Evolutionary conservation across 2,888 invertebrate species (phyloP).

Genomic region (Epistrophella euchroma): DNA sequence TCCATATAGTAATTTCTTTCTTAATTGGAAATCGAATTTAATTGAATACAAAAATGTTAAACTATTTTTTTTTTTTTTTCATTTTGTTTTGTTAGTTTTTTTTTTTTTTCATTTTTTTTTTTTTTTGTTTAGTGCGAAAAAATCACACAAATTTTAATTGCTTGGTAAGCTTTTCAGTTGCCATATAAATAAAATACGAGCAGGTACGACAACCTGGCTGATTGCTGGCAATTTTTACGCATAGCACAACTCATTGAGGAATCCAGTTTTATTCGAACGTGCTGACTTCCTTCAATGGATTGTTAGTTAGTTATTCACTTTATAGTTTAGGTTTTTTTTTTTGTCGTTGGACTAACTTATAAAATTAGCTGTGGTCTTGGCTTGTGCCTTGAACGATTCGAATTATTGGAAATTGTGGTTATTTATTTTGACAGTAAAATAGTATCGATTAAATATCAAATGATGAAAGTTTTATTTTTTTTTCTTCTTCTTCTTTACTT

Average conservation of each 20-base stretch:
- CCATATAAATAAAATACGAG: conserved; percentile 26
- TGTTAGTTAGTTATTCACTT: conserved; percentile 22
- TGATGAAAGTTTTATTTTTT: too few relatives aligned
- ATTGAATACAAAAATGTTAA: conserved; percentile 55
- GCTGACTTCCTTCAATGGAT: conserved; percentile 25
- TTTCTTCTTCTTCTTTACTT: too few relatives aligned
- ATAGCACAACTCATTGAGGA: conserved; percentile 42
- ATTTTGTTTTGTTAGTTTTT: conserved; percentile 15
- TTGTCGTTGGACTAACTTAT: conserved; percentile 5
- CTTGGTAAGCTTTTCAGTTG: conserved; percentile 43
- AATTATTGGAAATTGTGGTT: conserved; percentile 18
- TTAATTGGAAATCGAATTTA: conserved; percentile 72
- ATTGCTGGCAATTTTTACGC: conserved; percentile 22
- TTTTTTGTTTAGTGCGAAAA: conserved; percentile 18
- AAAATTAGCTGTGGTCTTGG: conserved; percentile 17
- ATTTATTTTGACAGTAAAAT: not conserved
- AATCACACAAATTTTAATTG: conserved; percentile 68
- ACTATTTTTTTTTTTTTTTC: conserved; percentile 12
- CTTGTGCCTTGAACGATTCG: conserved; percentile 22
- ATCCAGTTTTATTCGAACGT: conserved; percentile 58
- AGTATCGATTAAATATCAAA: not conserved
- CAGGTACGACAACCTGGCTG: not conserved
- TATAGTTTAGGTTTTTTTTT: not conserved
- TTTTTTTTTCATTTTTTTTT: conserved; percentile 4
- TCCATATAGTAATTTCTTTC: conserved; percentile 66